phyloP scores from a whole-genome alignment of 1,140 invertebrate genomes.

The Antheraea pernyi region DNA sequence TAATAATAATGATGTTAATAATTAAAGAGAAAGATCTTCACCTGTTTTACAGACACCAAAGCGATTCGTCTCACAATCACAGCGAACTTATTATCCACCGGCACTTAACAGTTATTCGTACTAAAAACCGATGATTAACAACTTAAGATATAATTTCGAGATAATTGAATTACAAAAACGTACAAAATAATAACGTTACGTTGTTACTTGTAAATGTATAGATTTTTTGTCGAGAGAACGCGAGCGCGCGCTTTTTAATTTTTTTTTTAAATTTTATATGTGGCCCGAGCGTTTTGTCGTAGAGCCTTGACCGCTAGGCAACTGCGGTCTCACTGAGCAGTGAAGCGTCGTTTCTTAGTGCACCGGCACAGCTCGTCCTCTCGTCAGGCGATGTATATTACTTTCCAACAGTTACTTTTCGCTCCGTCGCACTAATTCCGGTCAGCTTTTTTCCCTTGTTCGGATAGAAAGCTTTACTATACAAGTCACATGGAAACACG shows the following conservation, averaged over 20 bases:
- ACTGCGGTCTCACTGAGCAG: conserved; percentile 59
- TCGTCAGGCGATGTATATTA: conserved; percentile 46
- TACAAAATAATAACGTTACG: neutral
- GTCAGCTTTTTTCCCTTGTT: conserved; percentile 48
- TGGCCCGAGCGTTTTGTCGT: conserved; percentile 42
- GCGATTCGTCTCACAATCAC: conserved; percentile 62
- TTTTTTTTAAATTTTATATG: conserved; percentile 20
- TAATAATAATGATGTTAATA: neutral
- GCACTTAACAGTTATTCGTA: conserved; percentile 66
- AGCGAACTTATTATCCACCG: conserved; percentile 68
- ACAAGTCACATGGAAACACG: neutral
- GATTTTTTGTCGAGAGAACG: conserved; percentile 49
- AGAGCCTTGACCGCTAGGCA: conserved; percentile 71
- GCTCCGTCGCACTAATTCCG: conserved; percentile 68
- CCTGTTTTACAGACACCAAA: conserved; percentile 64
- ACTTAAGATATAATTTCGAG: conserved; percentile 19
- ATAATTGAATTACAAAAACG: conserved; percentile 17
- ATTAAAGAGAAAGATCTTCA: conserved; percentile 30
- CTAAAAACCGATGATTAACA: conserved; percentile 49
- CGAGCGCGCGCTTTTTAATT: conserved; percentile 59
- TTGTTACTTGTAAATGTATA: neutral
- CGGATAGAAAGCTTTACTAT: conserved; percentile 34
- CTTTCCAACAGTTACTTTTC: conserved; percentile 68
- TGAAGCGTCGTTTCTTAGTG: conserved; percentile 35
- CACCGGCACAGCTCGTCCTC: conserved; percentile 42